Conservation (phyloP, 2,113 vertebrate genomes). For the Poeciliopsis turrubarensis region DNA sequence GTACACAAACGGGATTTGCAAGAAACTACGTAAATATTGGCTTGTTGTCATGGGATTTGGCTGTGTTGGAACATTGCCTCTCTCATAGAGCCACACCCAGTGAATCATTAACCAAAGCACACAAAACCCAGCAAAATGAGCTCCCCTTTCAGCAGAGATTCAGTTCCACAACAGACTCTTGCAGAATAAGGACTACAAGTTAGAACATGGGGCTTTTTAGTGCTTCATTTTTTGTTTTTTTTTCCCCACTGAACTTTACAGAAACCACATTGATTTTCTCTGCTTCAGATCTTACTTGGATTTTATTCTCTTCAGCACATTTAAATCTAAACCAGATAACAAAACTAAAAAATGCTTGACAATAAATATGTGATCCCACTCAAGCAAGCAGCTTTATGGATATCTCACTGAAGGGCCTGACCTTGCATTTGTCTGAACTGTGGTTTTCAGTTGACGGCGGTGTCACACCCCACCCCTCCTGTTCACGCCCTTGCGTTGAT, state of each 20-base stretch:
- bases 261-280: not conserved
- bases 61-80: not conserved
- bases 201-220: not conserved
- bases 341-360: not conserved
- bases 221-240: not conserved
- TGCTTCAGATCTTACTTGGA: not conserved
- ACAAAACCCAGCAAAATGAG: not conserved
- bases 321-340: not conserved
- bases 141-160: not conserved
- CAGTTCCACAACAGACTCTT: not conserved
- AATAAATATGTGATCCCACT: not conserved
- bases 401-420: not conserved
- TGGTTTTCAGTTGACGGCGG: not conserved
- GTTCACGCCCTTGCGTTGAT: conserved; percentile 47
- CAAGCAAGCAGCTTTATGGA: not conserved
- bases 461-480: conserved; percentile 12
- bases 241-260: not conserved
- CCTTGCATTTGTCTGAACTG: not conserved
- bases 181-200: not conserved
- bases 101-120: conserved; percentile 58
- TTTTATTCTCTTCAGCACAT: conserved; percentile 1
- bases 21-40: conserved; percentile 26
- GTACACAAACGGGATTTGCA: not conserved
- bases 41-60: not conserved
- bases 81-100: conserved; percentile 46